Evolutionary conservation across 2,888 invertebrate species (phyloP), one percentile per base, ranked within the genome.

Genomic region (Lydus trimaculatus): DNA sequence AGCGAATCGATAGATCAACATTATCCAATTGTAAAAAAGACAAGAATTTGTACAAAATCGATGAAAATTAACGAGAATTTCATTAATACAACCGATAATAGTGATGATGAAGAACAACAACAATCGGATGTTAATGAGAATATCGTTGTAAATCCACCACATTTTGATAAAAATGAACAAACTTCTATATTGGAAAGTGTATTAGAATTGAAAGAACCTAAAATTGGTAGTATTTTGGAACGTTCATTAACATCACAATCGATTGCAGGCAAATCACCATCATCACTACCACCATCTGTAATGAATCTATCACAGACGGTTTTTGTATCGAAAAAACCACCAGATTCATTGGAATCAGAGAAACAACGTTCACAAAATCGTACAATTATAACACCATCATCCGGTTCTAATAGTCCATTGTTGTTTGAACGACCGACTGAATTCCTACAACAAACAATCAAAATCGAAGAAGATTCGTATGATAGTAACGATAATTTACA

Each of bases 131-230:
- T 75, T 36, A 78, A 76, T 75, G 79, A 78, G 63, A 81, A 81
- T 70, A 77, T n/a, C n/a, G n/a, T 78, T 28, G 72, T 78, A 6
- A 76, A 75, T 52, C 2, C 23, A 65, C 76, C 78, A 58, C 69
- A 70, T 48, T 36, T 65, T 63, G 80, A 81, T 59, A 79, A 80
- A 69, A 25, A 63, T 25, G 77, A 80, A 64, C 81, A 79, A 70
- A 73, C 79, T 31, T 85, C 85, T 6, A 83, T 84, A 66, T 74
- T 85, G 61, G 84, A 84, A 74, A 82, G 83, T 56, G 84, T 83
- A 64, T 74, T 84, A 58, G 84, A 84, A 74, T 76, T 78, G 23
- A 80, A 79, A 65, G 81, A 82, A 23, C 75, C 77, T 65, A 78
- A 81, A 36, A 78, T 82, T 61, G 81, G 80, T 9, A 84, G 84